Evolutionary conservation across 2,797 vertebrate species (phyloP).

Genomic region (Urocyon cinereoargenteus): DNA sequence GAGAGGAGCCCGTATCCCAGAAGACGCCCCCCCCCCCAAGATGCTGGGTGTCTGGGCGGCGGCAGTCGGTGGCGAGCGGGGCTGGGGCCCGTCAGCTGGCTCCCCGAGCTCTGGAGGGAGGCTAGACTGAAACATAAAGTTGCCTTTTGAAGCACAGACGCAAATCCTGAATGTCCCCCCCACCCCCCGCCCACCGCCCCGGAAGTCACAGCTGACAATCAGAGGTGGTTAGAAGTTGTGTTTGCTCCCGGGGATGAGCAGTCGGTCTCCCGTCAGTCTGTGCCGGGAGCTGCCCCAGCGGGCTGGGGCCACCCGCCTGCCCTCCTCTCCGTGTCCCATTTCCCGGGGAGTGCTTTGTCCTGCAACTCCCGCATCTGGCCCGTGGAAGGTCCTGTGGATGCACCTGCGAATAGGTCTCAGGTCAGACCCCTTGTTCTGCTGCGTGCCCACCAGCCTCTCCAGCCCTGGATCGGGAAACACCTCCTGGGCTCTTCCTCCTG

Average conservation of each 20-base stretch:
- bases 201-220: background rate
- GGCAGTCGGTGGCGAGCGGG: background rate
- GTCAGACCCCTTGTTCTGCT: accelerated
- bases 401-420: accelerated
- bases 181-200: background rate
- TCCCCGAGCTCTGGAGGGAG: accelerated
- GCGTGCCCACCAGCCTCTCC: accelerated
- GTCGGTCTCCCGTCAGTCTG: background rate
- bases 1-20: accelerated
- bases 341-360: background rate
- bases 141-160: background rate
- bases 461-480: no score
- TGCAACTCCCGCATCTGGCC: accelerated
- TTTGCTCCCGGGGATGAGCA: background rate
- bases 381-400: accelerated
- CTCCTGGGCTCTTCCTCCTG: background rate
- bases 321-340: background rate
- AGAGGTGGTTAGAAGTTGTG: background rate
- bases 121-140: background rate
- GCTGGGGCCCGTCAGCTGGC: accelerated
- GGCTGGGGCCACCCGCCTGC: accelerated
- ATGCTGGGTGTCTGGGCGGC: accelerated
- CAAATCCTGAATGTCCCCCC: background rate
- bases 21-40: background rate
- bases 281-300: background rate